Conservation (phyloP, 1,140 invertebrate species). For the Zaprionus africanus region DNA sequence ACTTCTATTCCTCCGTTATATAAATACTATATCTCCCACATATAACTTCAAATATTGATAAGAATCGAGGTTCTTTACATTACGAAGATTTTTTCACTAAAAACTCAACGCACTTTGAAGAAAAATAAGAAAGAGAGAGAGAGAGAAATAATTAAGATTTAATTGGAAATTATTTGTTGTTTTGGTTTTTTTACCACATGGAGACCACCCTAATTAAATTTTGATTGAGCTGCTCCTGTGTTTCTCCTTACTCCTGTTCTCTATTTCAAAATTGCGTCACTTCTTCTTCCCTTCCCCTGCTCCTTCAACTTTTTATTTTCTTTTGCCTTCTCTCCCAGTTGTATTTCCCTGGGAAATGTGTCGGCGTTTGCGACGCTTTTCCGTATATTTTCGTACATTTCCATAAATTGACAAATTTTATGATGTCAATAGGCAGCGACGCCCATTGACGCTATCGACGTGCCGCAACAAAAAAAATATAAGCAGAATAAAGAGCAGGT, state of each 20-base stretch:
- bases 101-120: neutral
- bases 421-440: constrained; percentile 52
- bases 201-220: neutral
- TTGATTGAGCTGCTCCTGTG: neutral
- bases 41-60: no score
- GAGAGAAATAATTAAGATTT: neutral
- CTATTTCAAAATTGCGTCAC: constrained; percentile 1
- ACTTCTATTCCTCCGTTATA: no score
- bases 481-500: neutral
- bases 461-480: constrained; percentile 9
- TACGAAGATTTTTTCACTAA: neutral
- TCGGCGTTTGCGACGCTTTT: constrained; percentile 22
- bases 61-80: no score
- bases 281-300: neutral
- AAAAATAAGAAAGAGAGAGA: neutral
- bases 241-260: neutral
- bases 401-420: constrained; percentile 67
- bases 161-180: neutral
- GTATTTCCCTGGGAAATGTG: constrained; percentile 35
- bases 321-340: constrained; percentile 3
- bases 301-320: neutral
- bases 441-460: constrained; percentile 41
- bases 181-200: neutral
- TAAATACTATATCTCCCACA: no score
- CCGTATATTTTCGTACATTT: constrained; percentile 46